Evolutionary conservation across 2,113 vertebrate species (phyloP).

Genomic region (Calyptomena viridis): DNA sequence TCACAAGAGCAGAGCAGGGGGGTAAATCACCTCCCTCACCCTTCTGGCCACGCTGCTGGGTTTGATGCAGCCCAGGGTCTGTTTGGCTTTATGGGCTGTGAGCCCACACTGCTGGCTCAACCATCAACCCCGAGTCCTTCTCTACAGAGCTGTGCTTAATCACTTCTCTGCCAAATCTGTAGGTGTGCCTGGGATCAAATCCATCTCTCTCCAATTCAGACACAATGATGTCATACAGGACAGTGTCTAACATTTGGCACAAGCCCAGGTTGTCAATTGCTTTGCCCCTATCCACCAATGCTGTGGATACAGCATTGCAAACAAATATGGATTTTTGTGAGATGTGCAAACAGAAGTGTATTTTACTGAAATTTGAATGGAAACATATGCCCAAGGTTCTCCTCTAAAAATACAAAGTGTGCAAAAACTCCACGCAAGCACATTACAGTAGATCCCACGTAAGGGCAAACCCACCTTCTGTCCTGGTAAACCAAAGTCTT

Average conservation of each 20-base stretch:
- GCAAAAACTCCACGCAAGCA: neutral
- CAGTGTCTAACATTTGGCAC: neutral
- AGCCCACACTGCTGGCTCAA: too few species aligned
- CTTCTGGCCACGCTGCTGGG: too few species aligned
- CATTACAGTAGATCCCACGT: neutral
- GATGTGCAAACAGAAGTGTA: neutral
- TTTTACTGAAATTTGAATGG: neutral
- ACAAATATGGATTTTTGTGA: neutral
- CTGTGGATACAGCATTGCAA: neutral
- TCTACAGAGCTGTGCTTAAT: neutral
- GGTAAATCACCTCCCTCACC: too few species aligned
- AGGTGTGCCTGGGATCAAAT: neutral
- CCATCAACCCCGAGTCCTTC: neutral
- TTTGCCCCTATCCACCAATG: neutral
- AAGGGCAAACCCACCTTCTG: neutral
- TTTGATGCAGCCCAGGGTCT: too few species aligned
- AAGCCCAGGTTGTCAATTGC: neutral
- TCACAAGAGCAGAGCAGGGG: too few species aligned
- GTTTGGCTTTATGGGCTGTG: too few species aligned
- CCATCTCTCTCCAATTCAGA: neutral
- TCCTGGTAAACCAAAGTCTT: neutral
- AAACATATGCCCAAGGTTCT: neutral
- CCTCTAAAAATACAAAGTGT: neutral
- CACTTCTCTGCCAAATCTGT: neutral
- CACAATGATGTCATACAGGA: accelerated